Conservation (phyloP, 2,113 vertebrate genomes). For the Notarius lentiginosus region DNA sequence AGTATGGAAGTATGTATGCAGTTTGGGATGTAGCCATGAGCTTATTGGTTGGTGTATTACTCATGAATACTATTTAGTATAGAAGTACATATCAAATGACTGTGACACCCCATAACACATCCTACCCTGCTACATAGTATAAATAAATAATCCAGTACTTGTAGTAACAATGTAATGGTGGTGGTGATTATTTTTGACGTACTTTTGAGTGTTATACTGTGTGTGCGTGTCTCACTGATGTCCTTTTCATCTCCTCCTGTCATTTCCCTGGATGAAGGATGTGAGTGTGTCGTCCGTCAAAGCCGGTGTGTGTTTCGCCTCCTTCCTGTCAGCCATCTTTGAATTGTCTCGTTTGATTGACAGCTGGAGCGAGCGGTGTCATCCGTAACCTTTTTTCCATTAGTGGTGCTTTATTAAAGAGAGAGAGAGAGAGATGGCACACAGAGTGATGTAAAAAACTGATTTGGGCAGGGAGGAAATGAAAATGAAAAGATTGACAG, state of each 20-base stretch:
- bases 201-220: background rate
- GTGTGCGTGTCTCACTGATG: background rate
- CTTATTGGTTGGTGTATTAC: background rate
- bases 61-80: background rate
- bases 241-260: conserved; percentile 10
- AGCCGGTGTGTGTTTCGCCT: background rate
- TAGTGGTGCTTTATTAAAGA: conserved; percentile 34
- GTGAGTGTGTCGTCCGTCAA: background rate
- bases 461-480: conserved; percentile 23
- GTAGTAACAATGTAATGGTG: background rate
- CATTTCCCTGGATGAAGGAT: background rate
- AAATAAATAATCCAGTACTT: background rate
- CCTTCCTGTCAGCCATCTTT: conserved; percentile 33
- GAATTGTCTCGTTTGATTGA: conserved; percentile 40
- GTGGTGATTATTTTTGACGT: background rate
- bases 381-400: conserved; percentile 36
- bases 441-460: background rate
- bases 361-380: conserved; percentile 28
- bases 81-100: background rate
- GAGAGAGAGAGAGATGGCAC: background rate
- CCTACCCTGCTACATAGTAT: no score
- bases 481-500: background rate
- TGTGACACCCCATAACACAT: background rate
- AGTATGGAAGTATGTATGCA: background rate
- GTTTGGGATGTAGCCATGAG: background rate